A percentile compares a stretch with the other conserved stretches of the same genome.
Conservation (phyloP, 1,140 invertebrate genomes). For the Bombus cullumanus region DNA sequence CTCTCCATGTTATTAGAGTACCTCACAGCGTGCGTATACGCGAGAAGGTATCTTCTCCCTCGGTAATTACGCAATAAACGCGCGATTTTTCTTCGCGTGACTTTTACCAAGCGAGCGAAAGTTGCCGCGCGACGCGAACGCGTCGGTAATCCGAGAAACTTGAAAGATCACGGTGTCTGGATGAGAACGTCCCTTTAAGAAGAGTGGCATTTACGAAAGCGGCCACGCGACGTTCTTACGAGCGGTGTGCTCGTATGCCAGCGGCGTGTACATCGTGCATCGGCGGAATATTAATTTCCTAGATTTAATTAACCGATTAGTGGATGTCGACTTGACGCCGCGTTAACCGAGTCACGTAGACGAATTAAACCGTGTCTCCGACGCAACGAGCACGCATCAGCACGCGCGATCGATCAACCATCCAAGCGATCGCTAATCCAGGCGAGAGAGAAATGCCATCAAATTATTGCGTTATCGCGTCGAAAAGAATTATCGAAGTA, state of each 20-base stretch:
- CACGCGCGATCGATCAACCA: neutral
- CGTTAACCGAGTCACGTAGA: slow-evolving; percentile 78
- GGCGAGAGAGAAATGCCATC: neutral
- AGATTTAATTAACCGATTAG: slow-evolving; percentile 81
- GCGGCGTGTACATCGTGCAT: slow-evolving; percentile 61
- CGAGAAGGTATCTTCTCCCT: no score
- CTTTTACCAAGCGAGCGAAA: neutral
- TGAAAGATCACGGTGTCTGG: neutral
- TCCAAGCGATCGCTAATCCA: neutral
- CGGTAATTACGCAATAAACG: neutral
- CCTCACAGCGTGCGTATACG: neutral
- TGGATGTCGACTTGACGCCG: slow-evolving; percentile 71
- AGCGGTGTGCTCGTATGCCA: slow-evolving; percentile 66
- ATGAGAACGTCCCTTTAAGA: neutral
- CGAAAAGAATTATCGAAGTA: neutral
- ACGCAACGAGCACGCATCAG: slow-evolving; percentile 46
- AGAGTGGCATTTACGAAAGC: slow-evolving; percentile 54
- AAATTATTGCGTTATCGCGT: neutral
- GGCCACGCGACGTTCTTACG: slow-evolving; percentile 73
- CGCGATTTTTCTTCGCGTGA: neutral
- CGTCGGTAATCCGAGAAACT: neutral
- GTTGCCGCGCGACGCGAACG: neutral
- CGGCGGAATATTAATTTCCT: slow-evolving; percentile 78
- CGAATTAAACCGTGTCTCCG: slow-evolving; percentile 71
- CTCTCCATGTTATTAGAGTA: neutral